Percentiles rank a stretch among this genome's conserved stretches.
These are phyloP conservation scores for Hyposmocoma kahamanoa DNA, from an alignment of 1,140 invertebrate species.

Conservation along the genomic window DNA sequence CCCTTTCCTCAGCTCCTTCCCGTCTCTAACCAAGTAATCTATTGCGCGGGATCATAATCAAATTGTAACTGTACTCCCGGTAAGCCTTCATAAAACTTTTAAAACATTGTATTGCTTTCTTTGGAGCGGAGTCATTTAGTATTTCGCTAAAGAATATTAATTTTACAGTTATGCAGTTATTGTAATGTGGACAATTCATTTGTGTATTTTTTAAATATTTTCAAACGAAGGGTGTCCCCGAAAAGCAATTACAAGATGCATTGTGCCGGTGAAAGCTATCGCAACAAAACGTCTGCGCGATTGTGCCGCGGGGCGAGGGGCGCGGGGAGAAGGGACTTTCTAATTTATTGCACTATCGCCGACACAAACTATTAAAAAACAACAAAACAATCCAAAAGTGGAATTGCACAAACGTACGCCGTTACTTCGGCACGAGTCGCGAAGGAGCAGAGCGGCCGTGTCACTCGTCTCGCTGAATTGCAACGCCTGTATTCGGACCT, in stretches of 20 bases:
- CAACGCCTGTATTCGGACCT: not conserved
- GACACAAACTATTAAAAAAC: slow-evolving; percentile 28
- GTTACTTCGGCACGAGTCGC: too few species aligned
- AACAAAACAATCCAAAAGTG: slow-evolving; percentile 26
- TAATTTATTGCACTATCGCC: slow-evolving; percentile 43
- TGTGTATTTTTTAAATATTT: not conserved
- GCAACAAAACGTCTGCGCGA: slow-evolving; percentile 14
- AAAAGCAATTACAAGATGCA: slow-evolving; percentile 21
- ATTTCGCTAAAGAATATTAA: not conserved
- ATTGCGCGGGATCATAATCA: too few species aligned
- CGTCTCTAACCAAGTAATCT: too few species aligned
- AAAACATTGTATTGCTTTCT: too few species aligned
- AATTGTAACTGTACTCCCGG: too few species aligned
- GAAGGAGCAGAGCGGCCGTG: not conserved
- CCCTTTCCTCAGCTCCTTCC: too few species aligned
- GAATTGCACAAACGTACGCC: slow-evolving; percentile 43
- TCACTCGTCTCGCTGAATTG: not conserved
- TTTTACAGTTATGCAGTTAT: not conserved
- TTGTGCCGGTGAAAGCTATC: slow-evolving; percentile 37
- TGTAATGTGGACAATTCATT: not conserved
- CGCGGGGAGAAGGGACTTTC: slow-evolving; percentile 31
- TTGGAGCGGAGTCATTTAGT: too few species aligned
- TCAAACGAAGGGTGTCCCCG: slow-evolving; percentile 19
- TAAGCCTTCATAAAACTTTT: too few species aligned
- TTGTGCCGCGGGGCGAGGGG: not conserved